Base-by-base conservation (phyloP, 2,797 vertebrate species). In the Sebastes iracundus region DNA sequence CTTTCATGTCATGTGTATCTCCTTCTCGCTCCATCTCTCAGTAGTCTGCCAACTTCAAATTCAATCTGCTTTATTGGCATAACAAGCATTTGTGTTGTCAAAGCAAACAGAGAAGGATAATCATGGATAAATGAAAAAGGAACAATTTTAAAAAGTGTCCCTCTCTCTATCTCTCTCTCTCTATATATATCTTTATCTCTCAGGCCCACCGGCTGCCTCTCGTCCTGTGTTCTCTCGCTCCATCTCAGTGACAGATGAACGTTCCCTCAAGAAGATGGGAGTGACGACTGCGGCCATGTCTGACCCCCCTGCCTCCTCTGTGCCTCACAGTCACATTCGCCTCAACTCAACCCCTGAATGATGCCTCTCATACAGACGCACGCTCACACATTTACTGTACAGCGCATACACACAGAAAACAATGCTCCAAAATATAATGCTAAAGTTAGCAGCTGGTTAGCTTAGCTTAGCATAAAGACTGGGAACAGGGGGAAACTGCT, bases 221-320 rank as follows among this genome's bases (percentile, higher is more conserved):
- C 93, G 92, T 52, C 94, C 94, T 12, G 10, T 14, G 2, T 90
- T 91, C 74, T 89, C 86, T 38, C 96, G 96, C 74, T 96, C 96
- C 75, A 89, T 96, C 85, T 96, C 96, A 0, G 94, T 95, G 91
- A 94, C 94, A 69, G 96, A 96, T 67, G 95, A 95, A 80, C 83
- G 75, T 7, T 91, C 95, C 58, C 91, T 96, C 64, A 94, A 87
- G 92, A 96, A 93, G 94, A 95, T 96, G 95, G 95, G 95, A 72
- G 78, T 95, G 86, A 87, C 71, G 65, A 94, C 92, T 23, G 80
- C 32, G 38, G 63, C 62, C 80, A 81, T 93, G 75, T 71, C 90
- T 70, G 91, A 91, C 72, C 80, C 87, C 13, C 42, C 88, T 59
- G 46, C 28, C 42, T 69, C 92, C 53, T 68, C 89, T 28, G 12